Evolutionary conservation across 2,113 vertebrate genomes (phyloP), one percentile per base, ranked within the genome.

Genomic region (Trogon melanurus): DNA sequence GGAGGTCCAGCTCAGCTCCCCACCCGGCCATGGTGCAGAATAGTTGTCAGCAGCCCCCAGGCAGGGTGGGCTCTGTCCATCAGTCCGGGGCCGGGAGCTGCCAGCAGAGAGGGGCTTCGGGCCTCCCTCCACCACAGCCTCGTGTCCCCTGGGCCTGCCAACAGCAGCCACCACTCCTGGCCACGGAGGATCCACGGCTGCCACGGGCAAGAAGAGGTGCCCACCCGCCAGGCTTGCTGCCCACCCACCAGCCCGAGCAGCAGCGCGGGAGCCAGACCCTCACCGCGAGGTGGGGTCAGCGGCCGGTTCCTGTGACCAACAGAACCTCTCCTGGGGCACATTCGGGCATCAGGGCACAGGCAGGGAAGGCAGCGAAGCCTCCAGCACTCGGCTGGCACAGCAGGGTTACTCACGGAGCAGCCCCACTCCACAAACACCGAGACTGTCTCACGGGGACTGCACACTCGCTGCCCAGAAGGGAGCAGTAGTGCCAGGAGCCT

Each of bases 91-190:
- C 32, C 41, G 30, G 27, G 54, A 30, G 23, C 57, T 72, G 67
- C 67, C 2, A 3, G 27, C 47, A 18, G 17, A 18, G 17, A 23
- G 10, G 32, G 50, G 19, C 71, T 56, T 21, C 1, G 2, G 67
- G 36, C 53, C 41, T 54, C 36, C 53, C 70, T 44, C 23, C 44
- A 30, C 60, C 6, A 1, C 60, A 54, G 41, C 64, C 56, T 73
- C 4, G 0, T 11, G 1, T 5, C 27, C 20, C 69, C 38, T 11
- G 38, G 11, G 11, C 26, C 16, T 1, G 1, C 45, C 25, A 13
- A 16, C 13, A 44, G 76, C 20, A 3, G n/a, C 54, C 3, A 2
- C 47, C 0, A 2, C 32, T 15, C 8, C 19, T 8, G 4, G 11
- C 72, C 1, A 0, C 45, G 38, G 32, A 22, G 7, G n/a, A 44